These are phyloP conservation scores for Daubentonia madagascariensis DNA, from an alignment of 2,113 vertebrate genomes.

Conservation along the genomic window DNA sequence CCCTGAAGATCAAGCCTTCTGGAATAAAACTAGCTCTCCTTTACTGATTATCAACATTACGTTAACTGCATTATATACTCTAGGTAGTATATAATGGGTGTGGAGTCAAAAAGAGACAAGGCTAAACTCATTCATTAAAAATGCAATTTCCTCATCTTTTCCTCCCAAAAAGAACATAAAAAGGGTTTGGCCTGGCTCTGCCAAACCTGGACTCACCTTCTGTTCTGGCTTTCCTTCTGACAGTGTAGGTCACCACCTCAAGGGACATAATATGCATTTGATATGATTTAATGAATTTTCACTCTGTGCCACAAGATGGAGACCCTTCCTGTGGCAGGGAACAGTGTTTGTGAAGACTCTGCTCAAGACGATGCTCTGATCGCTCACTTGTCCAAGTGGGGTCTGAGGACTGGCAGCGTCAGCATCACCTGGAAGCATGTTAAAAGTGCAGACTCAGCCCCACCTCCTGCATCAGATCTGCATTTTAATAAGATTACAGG, in stretches of 20 bases:
- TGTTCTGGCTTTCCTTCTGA: background rate
- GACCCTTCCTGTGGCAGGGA: background rate
- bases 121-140: background rate
- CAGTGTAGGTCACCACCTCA: background rate
- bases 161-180: background rate
- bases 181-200: background rate
- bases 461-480: background rate
- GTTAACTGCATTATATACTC: background rate
- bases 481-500: background rate
- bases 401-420: rapidly evolving
- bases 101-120: background rate
- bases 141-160: background rate
- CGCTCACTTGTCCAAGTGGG: background rate
- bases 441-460: background rate
- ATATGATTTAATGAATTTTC: background rate
- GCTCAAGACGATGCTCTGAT: rapidly evolving
- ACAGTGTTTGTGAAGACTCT: background rate
- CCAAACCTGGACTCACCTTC: background rate
- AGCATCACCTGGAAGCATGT: rapidly evolving
- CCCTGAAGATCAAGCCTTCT: background rate
- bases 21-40: background rate
- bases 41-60: rapidly evolving
- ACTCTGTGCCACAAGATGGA: background rate
- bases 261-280: background rate
- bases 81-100: background rate